Evolutionary conservation across 2,113 vertebrate genomes (phyloP), one percentile per base, ranked within the genome.

Genomic region (Nansenia antarctica): DNA sequence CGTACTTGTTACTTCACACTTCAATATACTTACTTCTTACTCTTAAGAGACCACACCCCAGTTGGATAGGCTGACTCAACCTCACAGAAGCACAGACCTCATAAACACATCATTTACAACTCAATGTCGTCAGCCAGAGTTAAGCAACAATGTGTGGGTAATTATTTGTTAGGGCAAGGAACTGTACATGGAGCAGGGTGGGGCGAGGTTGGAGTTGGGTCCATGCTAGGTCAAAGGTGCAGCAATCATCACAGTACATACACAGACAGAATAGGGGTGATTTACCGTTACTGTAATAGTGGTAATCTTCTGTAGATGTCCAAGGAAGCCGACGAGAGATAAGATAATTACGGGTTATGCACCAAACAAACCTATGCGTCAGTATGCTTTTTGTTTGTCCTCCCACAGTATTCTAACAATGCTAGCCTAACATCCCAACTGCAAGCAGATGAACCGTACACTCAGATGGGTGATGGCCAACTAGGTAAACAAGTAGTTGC

Each of bases 241-340:
- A 85, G 74, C 64, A 82, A 68, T 76, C 11, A 42, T 69, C 64
- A 39, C 75, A 68, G 70, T 72, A 76, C 69, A 72, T 72, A 88
- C 58, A 89, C 37, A 77, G 76, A 89, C 64, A 85, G 42, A 85
- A 77, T 34, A 77, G 69, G 86, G 77, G 74, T 77, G 79, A 89
- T 86, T 98, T 99, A 99, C 98, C 98, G 95, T 97, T 73, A 99
- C 96, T 90, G 98, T 99, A 89, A 99, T 91, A 88, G 98, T 95
- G 85, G 98, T 95, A 90, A 99, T 98, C 94, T 95, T 96, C 98
- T 99, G 97, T 94, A 86, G 94, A 85, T 70, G 91, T 90, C 91
- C 61, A 83, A 39, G 90, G 30, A 69, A 65, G 53, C 70, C n/a
- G 87, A 88, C 74, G n/a, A 79, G 71, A 84, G 90, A 83, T 84